phyloP scores from a whole-genome alignment of 2,797 vertebrate genomes.

The Eulemur coronatus region DNA sequence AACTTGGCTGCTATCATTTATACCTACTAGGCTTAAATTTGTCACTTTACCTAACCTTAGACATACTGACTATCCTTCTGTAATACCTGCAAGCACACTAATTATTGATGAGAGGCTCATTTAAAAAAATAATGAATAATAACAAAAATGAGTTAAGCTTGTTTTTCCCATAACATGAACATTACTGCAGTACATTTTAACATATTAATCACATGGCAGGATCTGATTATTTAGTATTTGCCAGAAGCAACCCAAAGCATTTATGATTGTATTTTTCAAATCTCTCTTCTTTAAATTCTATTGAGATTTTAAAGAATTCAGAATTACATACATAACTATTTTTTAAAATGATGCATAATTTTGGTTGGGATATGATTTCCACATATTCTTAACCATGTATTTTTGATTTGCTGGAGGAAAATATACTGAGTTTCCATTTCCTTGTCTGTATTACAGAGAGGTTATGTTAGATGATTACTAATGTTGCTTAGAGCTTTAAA shows the following conservation, averaged over 20 bases:
- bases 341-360: constrained; percentile 69
- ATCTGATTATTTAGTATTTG: constrained; percentile 79
- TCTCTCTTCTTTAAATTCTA: constrained; percentile 41
- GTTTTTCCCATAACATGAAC: constrained; percentile 66
- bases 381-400: constrained; percentile 45
- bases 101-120: neutral
- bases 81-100: neutral
- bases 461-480: neutral
- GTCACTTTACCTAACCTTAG: neutral
- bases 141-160: constrained; percentile 66
- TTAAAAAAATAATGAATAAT: constrained; percentile 50
- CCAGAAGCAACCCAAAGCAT: constrained; percentile 72
- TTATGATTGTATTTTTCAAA: constrained; percentile 72
- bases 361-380: constrained; percentile 73
- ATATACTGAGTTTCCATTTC: constrained; percentile 1
- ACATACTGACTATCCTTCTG: neutral
- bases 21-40: neutral
- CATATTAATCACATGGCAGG: constrained; percentile 75
- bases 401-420: constrained; percentile 67
- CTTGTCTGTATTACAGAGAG: neutral
- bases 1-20: neutral
- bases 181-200: constrained; percentile 75
- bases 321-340: constrained; percentile 77
- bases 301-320: constrained; percentile 71
- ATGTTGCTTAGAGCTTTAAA: constrained; percentile 8